Evolutionary conservation across 1,140 invertebrate species (phyloP), one percentile per base, ranked within the genome.

Genomic region (Lordiphosa mommai): DNA sequence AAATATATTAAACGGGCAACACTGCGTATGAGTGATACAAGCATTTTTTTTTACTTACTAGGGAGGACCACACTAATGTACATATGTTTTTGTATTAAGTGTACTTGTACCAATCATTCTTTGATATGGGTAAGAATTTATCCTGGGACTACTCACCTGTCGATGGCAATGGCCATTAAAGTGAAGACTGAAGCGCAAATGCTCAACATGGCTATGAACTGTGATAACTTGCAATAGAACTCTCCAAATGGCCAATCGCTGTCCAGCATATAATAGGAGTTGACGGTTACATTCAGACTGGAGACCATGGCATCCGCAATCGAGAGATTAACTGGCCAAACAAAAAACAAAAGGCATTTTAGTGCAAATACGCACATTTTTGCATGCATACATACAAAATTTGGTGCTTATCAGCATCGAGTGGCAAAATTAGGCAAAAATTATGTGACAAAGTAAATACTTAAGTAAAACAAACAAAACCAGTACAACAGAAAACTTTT

Each of bases 131-230:
- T 27, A 7, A 23, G 20, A 23, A 5, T 23, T 27, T 27, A 27
- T 27, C 6, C 23, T 27, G 23, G 6, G 4, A 27, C 23, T 8
- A 89, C 93, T 93, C 89, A 99, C 97, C 97, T 94, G 90, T 99
- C 97, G 53, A 98, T 94, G 48, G 96, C 96, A 67, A 99, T 98
- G 50, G 97, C 96, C 94, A 98, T 96, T 33, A 99, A 92, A 0
- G 97, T 99, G 89, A 98, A 97, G 17, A 99, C 97, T 32, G 95
- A 97, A 0, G 96, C 97, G 50, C 94, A 94, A 61, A 99, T 96
- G 37, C 96, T 97, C 23, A 98, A 92, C 1, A 96, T 94, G 0
- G 96, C 94, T 32, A 98, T 94, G 90, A 98, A 99, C 89, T 97
- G 96, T 59, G 93, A 94, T 71, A 99, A 94, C 90, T 98, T 98